phyloP scores from a whole-genome alignment of 2,797 vertebrate genomes.

The Gephyroberyx darwinii region DNA sequence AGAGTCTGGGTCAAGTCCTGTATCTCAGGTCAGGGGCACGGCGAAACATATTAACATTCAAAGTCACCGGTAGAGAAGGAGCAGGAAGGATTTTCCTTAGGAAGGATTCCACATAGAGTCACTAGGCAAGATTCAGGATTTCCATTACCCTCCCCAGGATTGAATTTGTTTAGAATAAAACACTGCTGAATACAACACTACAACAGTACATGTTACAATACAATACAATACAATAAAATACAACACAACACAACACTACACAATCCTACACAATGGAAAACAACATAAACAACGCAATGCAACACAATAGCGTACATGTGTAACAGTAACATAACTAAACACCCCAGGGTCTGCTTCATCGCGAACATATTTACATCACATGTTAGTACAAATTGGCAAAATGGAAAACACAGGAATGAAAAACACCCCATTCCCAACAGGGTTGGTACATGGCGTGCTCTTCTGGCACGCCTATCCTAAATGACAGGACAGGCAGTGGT shows the following conservation, averaged over 20 bases:
- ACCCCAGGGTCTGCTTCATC: no score
- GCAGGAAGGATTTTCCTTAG: background rate
- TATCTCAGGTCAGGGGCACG: background rate
- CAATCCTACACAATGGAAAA: background rate
- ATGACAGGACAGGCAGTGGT: slow-evolving; percentile 1
- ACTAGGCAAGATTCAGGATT: background rate
- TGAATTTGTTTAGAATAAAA: background rate
- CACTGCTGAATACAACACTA: background rate
- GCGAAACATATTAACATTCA: background rate
- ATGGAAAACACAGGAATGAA: background rate
- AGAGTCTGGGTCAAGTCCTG: background rate
- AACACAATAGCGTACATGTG: no score
- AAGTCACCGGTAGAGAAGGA: background rate
- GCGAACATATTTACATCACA: no score
- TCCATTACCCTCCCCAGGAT: background rate
- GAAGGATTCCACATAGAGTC: background rate
- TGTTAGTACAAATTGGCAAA: background rate
- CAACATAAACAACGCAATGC: no score
- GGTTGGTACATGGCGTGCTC: no score
- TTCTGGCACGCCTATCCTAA: background rate
- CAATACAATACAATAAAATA: background rate
- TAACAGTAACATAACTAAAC: no score
- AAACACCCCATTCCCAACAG: background rate
- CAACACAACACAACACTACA: no score
- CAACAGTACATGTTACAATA: background rate